Base-by-base conservation (phyloP, 2,113 vertebrate species). In the Ceyx cyanopectus region DNA sequence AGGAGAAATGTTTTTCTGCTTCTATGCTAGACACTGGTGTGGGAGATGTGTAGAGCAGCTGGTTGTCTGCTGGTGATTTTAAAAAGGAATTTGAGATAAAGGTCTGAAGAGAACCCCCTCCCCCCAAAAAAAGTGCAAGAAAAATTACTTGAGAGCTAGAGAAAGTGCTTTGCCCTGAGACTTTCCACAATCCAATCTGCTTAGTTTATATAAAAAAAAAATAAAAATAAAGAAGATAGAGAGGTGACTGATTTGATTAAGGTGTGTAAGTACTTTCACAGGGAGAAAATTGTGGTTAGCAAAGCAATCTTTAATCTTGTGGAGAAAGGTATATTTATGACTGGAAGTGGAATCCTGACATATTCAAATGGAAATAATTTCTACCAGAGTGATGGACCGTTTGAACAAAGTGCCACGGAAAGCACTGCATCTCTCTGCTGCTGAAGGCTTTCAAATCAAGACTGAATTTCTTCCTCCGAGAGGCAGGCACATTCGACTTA, bases 191-290 rank as follows among this genome's bases (percentile, higher is more conserved):
- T 69, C 34, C 87, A 91, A 73, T 80, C 91, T 85, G 41, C 56
- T 77, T 37, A 24, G 54, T 87, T 91, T 82, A 77, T 70, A 34
- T 34, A 34, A 32, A 60, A 37, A 37, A 34, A 30, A 32, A 58
- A n/a, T 43, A 62, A 80, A 32, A 43, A 29, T 20, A 45, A 29
- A 40, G 27, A 91, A 89, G 91, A 96, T 74, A 48, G 85, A 96
- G 75, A 87, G 89, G 95, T 96, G 95, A 91, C 84, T 93, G 94
- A 87, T 94, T 96, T 94, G 92, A 96, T 94, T 91, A 94, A 95
- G 60, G 84, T 89, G 79, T 77, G 62, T 77, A 74, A 92, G 81
- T 77, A 57, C 87, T 68, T 91, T 62, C 92, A 76, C 3, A 40
- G 56, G 67, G 79, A 87, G 75, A 85, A 93, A 87, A 95, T 85